These are phyloP conservation scores for Mimumesa dahlbomi DNA, from an alignment of 2,888 invertebrate genomes.

Conservation along the genomic window DNA sequence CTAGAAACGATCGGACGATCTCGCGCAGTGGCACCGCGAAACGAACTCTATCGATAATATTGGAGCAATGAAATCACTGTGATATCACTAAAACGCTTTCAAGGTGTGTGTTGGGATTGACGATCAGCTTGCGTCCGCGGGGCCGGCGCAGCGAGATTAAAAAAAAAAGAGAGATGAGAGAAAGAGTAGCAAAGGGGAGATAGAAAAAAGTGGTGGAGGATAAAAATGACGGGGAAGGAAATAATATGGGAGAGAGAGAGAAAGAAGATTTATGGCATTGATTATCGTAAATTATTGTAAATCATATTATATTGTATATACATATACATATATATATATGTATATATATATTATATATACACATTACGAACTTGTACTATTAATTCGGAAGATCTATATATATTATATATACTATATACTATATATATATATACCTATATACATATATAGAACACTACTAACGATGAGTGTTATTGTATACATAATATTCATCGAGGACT, in stretches of 20 bases:
- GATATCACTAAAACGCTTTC: slow-evolving; percentile 80
- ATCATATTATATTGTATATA: slow-evolving; percentile 66
- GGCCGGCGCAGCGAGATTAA: slow-evolving; percentile 29
- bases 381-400: slow-evolving; percentile 70
- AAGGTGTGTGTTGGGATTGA: slow-evolving; percentile 76
- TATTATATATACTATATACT: slow-evolving; percentile 64
- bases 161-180: slow-evolving; percentile 14
- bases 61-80: slow-evolving; percentile 80
- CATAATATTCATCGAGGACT: slow-evolving; percentile 65
- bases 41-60: slow-evolving; percentile 78
- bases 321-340: slow-evolving; percentile 63
- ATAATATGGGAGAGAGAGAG: slow-evolving; percentile 22
- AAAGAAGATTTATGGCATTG: slow-evolving; percentile 68
- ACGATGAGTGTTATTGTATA: slow-evolving; percentile 64
- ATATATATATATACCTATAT: slow-evolving; percentile 57
- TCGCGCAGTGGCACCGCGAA: slow-evolving; percentile 42
- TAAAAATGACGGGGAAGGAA: slow-evolving; percentile 22
- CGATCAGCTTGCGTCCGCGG: slow-evolving; percentile 42
- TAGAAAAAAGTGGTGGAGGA: slow-evolving; percentile 18
- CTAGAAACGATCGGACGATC: slow-evolving; percentile 53
- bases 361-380: slow-evolving; percentile 69
- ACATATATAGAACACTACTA: slow-evolving; percentile 65
- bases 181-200: slow-evolving; percentile 8
- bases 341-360: slow-evolving; percentile 62
- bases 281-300: slow-evolving; percentile 73